Conservation (phyloP, 1,140 invertebrate genomes). For the Drosophila seguyi region DNA sequence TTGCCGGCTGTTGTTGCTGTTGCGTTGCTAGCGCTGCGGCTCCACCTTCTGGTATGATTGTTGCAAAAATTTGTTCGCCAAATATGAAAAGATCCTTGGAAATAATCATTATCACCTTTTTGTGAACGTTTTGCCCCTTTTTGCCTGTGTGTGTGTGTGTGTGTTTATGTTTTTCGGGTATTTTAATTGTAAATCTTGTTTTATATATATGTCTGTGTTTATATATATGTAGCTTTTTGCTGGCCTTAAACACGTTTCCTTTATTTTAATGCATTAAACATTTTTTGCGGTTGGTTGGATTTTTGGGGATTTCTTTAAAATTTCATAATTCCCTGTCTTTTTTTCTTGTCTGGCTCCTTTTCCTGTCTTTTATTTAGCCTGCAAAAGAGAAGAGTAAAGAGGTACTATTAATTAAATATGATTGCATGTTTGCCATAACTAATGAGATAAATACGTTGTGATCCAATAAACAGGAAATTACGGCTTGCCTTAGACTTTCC, state of each 20-base stretch:
- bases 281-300: slow-evolving; percentile 38
- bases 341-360: slow-evolving; percentile 14
- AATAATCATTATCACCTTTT: slow-evolving; percentile 85
- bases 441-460: slow-evolving; percentile 34
- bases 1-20: slow-evolving; percentile 50
- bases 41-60: slow-evolving; percentile 84
- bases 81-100: slow-evolving; percentile 85
- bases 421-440: slow-evolving; percentile 7
- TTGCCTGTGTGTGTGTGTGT: slow-evolving; percentile 23
- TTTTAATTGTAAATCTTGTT: slow-evolving; percentile 62
- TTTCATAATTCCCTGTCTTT: slow-evolving; percentile 68
- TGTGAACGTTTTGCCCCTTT: slow-evolving; percentile 55
- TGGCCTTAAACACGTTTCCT: slow-evolving; percentile 60
- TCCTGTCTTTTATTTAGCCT: slow-evolving; percentile 26
- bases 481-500: background rate
- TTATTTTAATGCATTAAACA: slow-evolving; percentile 60
- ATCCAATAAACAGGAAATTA: slow-evolving; percentile 34
- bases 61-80: slow-evolving; percentile 85
- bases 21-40: slow-evolving; percentile 54
- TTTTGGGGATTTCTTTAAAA: slow-evolving; percentile 55
- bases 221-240: slow-evolving; percentile 54
- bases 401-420: slow-evolving; percentile 31
- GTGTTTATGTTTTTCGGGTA: slow-evolving; percentile 16
- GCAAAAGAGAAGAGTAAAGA: slow-evolving; percentile 10
- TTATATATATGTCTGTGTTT: slow-evolving; percentile 10